phyloP scores from a whole-genome alignment of 2,888 invertebrate species.

The Epiperipatus broadwayi region DNA sequence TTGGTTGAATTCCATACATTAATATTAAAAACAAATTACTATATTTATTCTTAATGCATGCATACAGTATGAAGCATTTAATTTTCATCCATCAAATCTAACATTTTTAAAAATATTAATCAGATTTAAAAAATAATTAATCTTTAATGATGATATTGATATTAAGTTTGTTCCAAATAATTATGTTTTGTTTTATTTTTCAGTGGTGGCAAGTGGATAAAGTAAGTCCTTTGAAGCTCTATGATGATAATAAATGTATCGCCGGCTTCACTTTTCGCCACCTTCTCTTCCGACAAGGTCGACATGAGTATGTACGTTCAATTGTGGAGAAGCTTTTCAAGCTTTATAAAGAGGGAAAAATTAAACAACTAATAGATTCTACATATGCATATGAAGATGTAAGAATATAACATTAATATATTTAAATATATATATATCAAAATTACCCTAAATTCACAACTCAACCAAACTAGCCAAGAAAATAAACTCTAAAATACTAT shows the following conservation, averaged over 20 bases:
- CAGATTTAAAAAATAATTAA: constrained; percentile 16
- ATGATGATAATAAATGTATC: constrained; percentile 67
- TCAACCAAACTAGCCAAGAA: too few relatives aligned
- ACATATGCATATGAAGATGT: constrained; percentile 72
- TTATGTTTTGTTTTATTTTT: constrained; percentile 20
- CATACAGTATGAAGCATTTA: too few relatives aligned
- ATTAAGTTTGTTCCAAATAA: not conserved
- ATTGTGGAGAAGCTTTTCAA: constrained; percentile 51
- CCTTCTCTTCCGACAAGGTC: constrained; percentile 55
- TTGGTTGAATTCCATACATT: too few relatives aligned
- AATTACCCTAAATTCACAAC: too few relatives aligned
- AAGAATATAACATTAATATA: too few relatives aligned
- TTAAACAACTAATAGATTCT: constrained; percentile 62
- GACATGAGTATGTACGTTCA: constrained; percentile 46
- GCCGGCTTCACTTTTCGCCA: constrained; percentile 64
- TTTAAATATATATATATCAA: too few relatives aligned
- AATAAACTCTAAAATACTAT: too few relatives aligned
- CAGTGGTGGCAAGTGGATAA: constrained; percentile 84
- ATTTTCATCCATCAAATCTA: too few relatives aligned
- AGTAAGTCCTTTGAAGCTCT: constrained; percentile 65
- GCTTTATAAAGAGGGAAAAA: constrained; percentile 54
- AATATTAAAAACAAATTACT: too few relatives aligned
- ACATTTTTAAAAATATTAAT: too few relatives aligned
- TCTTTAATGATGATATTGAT: constrained; percentile 15
- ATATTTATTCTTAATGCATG: too few relatives aligned